These are phyloP conservation scores for Festucalex cinctus DNA, from an alignment of 2,113 vertebrate genomes.

Conservation along the genomic window DNA sequence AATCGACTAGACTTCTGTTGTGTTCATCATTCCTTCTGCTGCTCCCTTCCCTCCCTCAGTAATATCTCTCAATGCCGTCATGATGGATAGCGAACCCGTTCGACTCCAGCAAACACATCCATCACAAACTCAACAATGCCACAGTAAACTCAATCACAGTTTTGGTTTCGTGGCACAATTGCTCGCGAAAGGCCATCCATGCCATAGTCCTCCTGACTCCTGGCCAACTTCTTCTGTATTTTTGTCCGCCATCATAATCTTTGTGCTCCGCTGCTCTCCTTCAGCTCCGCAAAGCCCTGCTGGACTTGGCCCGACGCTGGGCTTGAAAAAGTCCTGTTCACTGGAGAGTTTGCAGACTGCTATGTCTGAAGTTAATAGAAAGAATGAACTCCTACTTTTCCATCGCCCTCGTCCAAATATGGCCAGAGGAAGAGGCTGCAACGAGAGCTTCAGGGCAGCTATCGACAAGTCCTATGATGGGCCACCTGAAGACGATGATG, in stretches of 20 bases:
- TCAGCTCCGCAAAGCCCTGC: slow-evolving; percentile 35
- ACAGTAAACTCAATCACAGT: slow-evolving; percentile 44
- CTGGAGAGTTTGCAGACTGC: slow-evolving; percentile 97
- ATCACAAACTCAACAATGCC: slow-evolving; percentile 58
- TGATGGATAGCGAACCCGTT: slow-evolving; percentile 56
- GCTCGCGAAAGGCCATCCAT: slow-evolving; percentile 25
- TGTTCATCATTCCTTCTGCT: slow-evolving; percentile 38
- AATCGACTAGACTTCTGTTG: slow-evolving; percentile 19
- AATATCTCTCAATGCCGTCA: slow-evolving; percentile 42
- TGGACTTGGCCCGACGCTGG: slow-evolving; percentile 90
- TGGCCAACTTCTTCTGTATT: background rate
- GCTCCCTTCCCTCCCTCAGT: slow-evolving; percentile 41
- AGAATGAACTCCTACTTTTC: slow-evolving; percentile 89
- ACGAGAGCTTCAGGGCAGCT: slow-evolving; percentile 95
- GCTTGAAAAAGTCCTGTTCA: slow-evolving; percentile 97
- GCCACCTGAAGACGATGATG: slow-evolving; percentile 85
- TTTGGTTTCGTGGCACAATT: slow-evolving; percentile 13
- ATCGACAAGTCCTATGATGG: slow-evolving; percentile 98
- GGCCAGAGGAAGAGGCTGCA: slow-evolving; percentile 92
- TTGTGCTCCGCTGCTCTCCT: background rate
- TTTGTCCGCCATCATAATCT: slow-evolving; percentile 16
- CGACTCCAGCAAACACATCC: slow-evolving; percentile 47
- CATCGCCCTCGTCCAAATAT: slow-evolving; percentile 91
- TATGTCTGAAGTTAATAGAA: slow-evolving; percentile 85
- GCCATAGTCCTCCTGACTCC: slow-evolving; percentile 7